A percentile compares a stretch with the other conserved stretches of the same genome.
Evolutionary conservation across 2,888 invertebrate genomes (phyloP).

Genomic region (Agrotis exclamationis): DNA sequence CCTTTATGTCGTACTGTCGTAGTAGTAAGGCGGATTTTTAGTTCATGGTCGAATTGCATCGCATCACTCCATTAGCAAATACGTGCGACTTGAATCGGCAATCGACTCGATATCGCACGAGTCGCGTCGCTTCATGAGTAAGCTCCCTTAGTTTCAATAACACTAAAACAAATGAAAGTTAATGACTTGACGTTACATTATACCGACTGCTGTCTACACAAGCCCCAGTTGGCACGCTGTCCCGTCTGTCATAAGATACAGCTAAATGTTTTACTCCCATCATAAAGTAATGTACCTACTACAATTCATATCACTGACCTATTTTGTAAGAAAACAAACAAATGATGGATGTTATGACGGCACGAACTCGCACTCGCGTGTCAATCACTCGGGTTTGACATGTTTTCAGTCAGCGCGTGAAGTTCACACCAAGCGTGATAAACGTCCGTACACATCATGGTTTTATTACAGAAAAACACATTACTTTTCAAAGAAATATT

Average conservation of each 20-base stretch:
- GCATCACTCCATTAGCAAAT: no score
- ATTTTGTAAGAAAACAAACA: constrained; percentile 13
- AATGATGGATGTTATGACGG: constrained; percentile 25
- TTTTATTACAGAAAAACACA: constrained; percentile 25
- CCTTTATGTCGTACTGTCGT: no score
- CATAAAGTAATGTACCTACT: constrained; percentile 2
- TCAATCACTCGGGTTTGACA: constrained; percentile 42
- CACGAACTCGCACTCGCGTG: constrained; percentile 20
- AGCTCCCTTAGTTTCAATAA: no score
- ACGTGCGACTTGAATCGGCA: no score
- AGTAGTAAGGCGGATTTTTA: no score
- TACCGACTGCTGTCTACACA: background rate
- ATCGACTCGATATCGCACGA: no score
- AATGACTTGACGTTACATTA: background rate
- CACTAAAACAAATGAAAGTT: no score
- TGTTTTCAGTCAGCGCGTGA: constrained; percentile 19
- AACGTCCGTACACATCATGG: constrained; percentile 21
- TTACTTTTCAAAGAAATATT: background rate
- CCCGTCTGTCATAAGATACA: no score
- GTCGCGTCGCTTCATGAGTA: no score
- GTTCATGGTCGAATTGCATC: no score
- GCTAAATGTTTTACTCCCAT: background rate
- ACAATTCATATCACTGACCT: background rate
- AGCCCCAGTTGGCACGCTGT: background rate
- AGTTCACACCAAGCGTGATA: constrained; percentile 18